Percentiles rank a stretch among this genome's conserved stretches.
phyloP scores from a whole-genome alignment of 2,888 invertebrate genomes.

The Drosophila nigritarsus region DNA sequence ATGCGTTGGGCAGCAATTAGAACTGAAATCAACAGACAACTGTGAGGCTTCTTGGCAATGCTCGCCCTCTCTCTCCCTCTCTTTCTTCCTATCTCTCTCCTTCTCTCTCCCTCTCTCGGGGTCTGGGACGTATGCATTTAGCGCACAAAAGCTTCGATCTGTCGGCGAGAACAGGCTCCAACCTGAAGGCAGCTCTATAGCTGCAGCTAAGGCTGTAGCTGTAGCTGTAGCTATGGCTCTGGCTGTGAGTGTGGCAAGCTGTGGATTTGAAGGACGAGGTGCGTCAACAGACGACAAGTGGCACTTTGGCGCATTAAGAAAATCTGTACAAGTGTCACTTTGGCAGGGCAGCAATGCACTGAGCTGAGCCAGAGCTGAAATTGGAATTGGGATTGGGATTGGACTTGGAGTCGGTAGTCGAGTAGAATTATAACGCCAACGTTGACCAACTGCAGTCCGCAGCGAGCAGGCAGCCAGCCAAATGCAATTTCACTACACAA shows the following conservation, averaged over 20 bases:
- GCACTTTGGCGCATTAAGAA: slow-evolving; percentile 81
- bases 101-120: not conserved
- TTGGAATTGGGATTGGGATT: slow-evolving; percentile 12
- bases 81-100: not conserved
- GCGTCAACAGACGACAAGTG: slow-evolving; percentile 80
- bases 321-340: slow-evolving; percentile 81
- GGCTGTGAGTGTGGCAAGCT: not conserved
- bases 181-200: not conserved
- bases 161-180: slow-evolving; percentile 23
- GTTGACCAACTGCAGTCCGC: slow-evolving; percentile 44
- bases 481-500: slow-evolving; percentile 69
- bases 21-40: slow-evolving; percentile 60
- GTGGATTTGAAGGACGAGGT: slow-evolving; percentile 39
- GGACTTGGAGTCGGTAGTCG: slow-evolving; percentile 20
- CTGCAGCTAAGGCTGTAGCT: not conserved
- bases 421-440: slow-evolving; percentile 75
- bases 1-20: slow-evolving; percentile 72
- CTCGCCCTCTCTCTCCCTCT: not conserved
- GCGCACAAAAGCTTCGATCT: slow-evolving; percentile 75
- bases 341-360: slow-evolving; percentile 52
- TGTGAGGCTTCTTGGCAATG: slow-evolving; percentile 33
- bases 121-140: slow-evolving; percentile 32
- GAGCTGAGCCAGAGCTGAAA: slow-evolving; percentile 22
- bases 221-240: not conserved
- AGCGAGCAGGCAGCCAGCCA: slow-evolving; percentile 17